A percentile compares a stretch with the other conserved stretches of the same genome.
Evolutionary conservation across 1,140 invertebrate species (phyloP).

Genomic region (Wasmannia auropunctata): DNA sequence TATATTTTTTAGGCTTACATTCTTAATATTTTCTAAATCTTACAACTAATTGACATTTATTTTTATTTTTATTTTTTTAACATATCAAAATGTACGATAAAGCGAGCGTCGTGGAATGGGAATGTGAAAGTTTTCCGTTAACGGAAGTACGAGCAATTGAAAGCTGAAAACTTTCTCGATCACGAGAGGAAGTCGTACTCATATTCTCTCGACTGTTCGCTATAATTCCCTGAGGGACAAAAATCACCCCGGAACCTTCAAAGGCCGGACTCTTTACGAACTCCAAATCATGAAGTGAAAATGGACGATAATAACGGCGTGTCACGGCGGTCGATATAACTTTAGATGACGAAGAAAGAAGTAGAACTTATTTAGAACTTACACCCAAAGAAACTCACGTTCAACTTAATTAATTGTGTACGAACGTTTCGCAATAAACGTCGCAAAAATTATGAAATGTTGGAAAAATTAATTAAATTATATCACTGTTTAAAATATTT

Average conservation of each 20-base stretch:
- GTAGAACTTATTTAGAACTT: neutral
- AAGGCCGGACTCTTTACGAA: neutral
- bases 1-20: neutral
- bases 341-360: neutral
- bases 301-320: neutral
- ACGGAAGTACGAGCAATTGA: neutral
- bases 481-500: neutral
- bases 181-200: neutral
- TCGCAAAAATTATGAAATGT: neutral
- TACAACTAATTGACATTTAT: neutral
- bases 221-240: slow-evolving; percentile 10
- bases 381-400: neutral
- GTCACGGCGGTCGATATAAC: neutral
- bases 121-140: neutral
- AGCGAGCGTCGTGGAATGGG: neutral
- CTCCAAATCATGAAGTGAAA: neutral
- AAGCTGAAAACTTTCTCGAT: slow-evolving; percentile 2
- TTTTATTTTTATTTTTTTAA: too few relatives aligned
- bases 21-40: neutral
- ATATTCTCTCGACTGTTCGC: neutral
- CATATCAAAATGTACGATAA: neutral
- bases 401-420: neutral
- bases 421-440: neutral
- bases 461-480: neutral
- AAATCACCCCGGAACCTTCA: neutral